Percentiles rank a stretch among this genome's conserved stretches.
Evolutionary conservation across 1,140 invertebrate genomes (phyloP).

Genomic region (Euglossa dilemma): DNA sequence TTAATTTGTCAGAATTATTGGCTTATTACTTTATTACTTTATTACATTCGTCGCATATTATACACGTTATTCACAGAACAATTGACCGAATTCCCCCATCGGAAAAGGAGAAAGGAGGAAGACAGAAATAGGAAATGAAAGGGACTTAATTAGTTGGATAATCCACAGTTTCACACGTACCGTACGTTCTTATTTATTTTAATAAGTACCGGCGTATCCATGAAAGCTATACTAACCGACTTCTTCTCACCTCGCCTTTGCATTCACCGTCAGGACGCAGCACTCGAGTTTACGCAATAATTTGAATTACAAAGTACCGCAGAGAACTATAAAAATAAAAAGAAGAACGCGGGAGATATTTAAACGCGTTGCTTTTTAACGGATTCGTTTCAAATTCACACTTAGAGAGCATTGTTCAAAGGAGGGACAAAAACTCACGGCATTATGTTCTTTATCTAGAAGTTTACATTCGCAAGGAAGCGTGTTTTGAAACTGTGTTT

Average conservation of each 20-base stretch:
- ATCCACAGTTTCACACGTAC: neutral
- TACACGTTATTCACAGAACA: too few species aligned
- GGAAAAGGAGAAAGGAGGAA: too few species aligned
- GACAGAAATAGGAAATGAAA: too few species aligned
- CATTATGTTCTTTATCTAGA: slow-evolving; percentile 19
- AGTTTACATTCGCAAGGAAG: slow-evolving; percentile 33
- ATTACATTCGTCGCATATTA: too few species aligned
- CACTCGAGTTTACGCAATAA: neutral
- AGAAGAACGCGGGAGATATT: neutral
- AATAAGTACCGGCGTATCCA: neutral
- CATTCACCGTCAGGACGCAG: neutral
- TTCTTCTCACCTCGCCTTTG: neutral
- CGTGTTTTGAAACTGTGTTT: slow-evolving; percentile 32
- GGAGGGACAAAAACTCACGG: neutral
- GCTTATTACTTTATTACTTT: too few species aligned
- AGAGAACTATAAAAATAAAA: neutral
- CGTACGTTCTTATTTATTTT: neutral
- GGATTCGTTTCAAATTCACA: slow-evolving; percentile 36
- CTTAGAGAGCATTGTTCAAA: slow-evolving; percentile 22
- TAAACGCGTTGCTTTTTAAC: neutral
- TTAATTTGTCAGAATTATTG: too few species aligned
- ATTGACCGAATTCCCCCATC: too few species aligned
- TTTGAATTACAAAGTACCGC: neutral
- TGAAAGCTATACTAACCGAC: neutral
- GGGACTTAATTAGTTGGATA: neutral